Percentiles rank a stretch among this genome's conserved stretches.
Conservation (phyloP, 2,797 vertebrate species). For the Loriculus beryllinus region DNA sequence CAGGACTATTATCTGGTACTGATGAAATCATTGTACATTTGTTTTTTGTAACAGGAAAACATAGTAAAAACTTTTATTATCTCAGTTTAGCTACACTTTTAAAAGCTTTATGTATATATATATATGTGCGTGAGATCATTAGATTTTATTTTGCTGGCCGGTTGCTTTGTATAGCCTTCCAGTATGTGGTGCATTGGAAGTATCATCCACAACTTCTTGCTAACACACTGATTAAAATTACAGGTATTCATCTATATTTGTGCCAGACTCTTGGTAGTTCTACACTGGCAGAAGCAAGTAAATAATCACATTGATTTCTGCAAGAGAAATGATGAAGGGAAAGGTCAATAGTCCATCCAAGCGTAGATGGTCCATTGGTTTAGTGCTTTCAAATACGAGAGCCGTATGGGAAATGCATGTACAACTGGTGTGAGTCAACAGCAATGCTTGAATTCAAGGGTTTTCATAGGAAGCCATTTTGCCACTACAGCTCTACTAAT, state of each 20-base stretch:
- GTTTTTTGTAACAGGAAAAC: not conserved
- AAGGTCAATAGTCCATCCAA: not conserved
- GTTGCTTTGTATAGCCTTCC: not conserved
- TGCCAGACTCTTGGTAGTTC: not conserved
- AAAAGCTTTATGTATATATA: not conserved
- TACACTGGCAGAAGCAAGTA: not conserved
- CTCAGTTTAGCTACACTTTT: slow-evolving; percentile 9
- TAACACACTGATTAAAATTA: not conserved
- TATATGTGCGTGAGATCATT: not conserved
- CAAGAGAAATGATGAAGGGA: not conserved
- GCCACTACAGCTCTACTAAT: not conserved
- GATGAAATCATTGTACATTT: slow-evolving; percentile 43
- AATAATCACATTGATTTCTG: not conserved
- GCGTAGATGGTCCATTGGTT: not conserved
- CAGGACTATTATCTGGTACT: slow-evolving; percentile 34
- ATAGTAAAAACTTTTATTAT: slow-evolving; percentile 20
- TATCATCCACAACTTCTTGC: not conserved
- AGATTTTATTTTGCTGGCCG: not conserved
- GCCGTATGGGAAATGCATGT: not conserved
- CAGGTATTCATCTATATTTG: not conserved
- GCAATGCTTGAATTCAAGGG: not conserved
- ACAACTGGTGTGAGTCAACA: not conserved
- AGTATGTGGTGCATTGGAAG: not conserved
- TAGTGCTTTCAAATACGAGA: not conserved
- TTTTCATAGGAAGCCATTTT: not conserved